Evolutionary conservation across 2,113 vertebrate species (phyloP).

Genomic region (Galeopterus variegatus): DNA sequence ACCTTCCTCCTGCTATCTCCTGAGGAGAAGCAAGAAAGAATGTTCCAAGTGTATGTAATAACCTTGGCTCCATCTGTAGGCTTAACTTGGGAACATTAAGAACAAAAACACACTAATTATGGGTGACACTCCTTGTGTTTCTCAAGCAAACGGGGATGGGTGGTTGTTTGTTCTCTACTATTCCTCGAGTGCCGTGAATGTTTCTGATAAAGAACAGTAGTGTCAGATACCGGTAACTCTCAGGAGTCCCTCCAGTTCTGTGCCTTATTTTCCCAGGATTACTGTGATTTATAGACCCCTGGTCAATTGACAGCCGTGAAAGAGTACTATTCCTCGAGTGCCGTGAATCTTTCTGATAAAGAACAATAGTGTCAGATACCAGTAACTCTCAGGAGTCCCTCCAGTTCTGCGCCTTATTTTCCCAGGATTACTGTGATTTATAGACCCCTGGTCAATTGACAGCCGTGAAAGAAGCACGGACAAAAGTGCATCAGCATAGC

Average conservation of each 20-base stretch:
- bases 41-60: constrained; percentile 9
- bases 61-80: constrained; percentile 67
- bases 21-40: constrained; percentile 30
- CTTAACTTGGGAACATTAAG: constrained; percentile 60
- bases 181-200: neutral
- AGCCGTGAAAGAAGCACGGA: neutral
- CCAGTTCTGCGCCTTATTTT: neutral
- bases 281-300: neutral
- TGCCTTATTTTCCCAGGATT: neutral
- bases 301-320: neutral
- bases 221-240: neutral
- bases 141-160: constrained; percentile 10
- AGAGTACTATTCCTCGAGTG: neutral
- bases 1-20: constrained; percentile 53
- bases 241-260: neutral
- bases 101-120: constrained; percentile 80
- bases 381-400: neutral
- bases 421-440: neutral
- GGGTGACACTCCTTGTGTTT: constrained; percentile 57
- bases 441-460: too few relatives aligned
- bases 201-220: constrained; percentile 46
- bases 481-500: neutral
- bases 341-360: constrained; percentile 8
- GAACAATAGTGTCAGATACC: neutral
- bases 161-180: constrained; percentile 43